Conservation (phyloP, 2,113 vertebrate species). For the Thermophis baileyi region DNA sequence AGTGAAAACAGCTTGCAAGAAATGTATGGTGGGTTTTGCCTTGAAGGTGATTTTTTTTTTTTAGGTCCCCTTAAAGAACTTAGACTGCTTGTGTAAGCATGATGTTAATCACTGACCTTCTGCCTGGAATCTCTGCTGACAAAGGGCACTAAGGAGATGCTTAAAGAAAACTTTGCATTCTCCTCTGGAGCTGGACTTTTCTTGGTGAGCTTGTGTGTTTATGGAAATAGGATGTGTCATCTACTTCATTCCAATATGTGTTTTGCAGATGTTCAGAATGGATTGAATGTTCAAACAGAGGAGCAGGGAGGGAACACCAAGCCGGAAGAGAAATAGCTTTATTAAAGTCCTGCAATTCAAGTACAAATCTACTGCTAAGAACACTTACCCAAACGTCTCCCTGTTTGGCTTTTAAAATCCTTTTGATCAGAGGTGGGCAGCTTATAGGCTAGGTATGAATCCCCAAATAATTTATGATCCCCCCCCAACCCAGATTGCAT, state of each 20-base stretch:
- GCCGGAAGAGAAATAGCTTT: slow-evolving; percentile 7
- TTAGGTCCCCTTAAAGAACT: slow-evolving; percentile 22
- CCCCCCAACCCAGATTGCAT: background rate
- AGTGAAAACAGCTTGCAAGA: background rate
- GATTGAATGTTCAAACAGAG: slow-evolving; percentile 18
- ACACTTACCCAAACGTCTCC: background rate
- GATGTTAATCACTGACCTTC: slow-evolving; percentile 36
- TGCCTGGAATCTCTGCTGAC: background rate
- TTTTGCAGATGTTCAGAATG: slow-evolving; percentile 19
- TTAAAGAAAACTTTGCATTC: slow-evolving; percentile 24
- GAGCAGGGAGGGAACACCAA: background rate
- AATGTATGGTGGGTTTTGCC: background rate
- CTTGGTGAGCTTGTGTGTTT: slow-evolving; percentile 31
- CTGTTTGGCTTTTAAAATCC: slow-evolving; percentile 17
- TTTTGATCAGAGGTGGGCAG: background rate
- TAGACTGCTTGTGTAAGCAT: slow-evolving; percentile 11
- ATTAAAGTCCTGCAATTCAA: slow-evolving; percentile 15
- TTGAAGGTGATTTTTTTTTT: background rate
- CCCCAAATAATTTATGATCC: background rate
- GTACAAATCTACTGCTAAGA: slow-evolving; percentile 31
- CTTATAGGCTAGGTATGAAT: background rate
- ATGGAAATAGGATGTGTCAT: slow-evolving; percentile 4
- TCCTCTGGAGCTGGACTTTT: slow-evolving; percentile 33
- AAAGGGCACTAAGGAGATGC: slow-evolving; percentile 31
- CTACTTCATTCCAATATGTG: slow-evolving; percentile 3